Base-by-base conservation (phyloP, 53 echinoderm and acorn worm genomes). In the Paracentrotus lividus region DNA sequence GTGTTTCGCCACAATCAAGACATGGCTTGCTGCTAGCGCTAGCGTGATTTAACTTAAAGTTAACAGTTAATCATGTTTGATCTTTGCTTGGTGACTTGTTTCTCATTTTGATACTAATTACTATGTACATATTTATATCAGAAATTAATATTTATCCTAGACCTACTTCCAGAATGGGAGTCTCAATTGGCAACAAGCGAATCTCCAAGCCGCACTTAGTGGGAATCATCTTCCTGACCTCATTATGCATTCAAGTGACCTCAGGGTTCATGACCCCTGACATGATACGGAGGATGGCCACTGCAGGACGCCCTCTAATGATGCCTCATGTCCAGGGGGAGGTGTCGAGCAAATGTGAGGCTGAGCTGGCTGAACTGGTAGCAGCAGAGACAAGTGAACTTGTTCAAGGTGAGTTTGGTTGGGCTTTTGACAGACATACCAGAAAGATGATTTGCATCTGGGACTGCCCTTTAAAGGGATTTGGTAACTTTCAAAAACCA, bases 251-350 rank as follows among this genome's bases (percentile, higher is more conserved):
- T 84, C 84, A 84, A 84, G 49, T 27, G 51, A 54, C 87, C 33
- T 52, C 87, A 16, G 87, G 57, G 21, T 87, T 87, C 87, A 54
- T 87, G 87, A 87, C 87, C 21, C 58, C 87, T 54, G 32, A 21
- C 36, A 87, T 87, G 87, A 56, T 87, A 52, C 54, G 9, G 54
- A 55, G 53, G 54, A 56, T 87, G 57, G 24, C 38, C 24, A 31
- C 58, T 3, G 56, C 53, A 21, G 87, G 87, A 24, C 87, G 56
- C 36, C 87, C 87, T 87, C 87, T 58, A 0, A 20, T 87, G 56
- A 29, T 2, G 10, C 87, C 87, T 15, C 87, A 87, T 54, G 33
- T 54, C 52, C 53, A 54, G 56, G 53, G 54, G 15, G 53, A 55
- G 10, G 58, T 87, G 5, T 87, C 87, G 18, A 36, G 21, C 32